Conservation (phyloP, 1,140 invertebrate genomes). For the Zaprionus gabonicus region DNA sequence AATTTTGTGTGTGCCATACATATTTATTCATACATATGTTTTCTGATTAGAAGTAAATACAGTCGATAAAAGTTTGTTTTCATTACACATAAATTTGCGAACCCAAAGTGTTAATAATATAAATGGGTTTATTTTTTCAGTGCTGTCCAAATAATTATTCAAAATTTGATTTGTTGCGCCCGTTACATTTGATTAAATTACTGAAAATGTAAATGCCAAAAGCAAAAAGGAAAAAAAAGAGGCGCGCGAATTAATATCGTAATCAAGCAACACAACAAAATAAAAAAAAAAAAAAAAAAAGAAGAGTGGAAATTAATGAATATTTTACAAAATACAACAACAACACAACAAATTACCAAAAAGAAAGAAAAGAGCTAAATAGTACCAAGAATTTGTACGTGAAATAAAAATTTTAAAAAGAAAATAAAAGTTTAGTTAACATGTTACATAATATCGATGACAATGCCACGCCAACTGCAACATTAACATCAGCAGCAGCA, state of each 20-base stretch:
- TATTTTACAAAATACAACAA: slow-evolving; percentile 15
- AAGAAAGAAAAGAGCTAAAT: neutral
- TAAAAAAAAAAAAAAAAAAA: slow-evolving; percentile 2
- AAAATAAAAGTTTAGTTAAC: slow-evolving; percentile 58
- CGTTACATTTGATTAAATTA: slow-evolving; percentile 28
- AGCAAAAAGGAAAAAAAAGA: slow-evolving; percentile 7
- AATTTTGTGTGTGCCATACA: slow-evolving; percentile 56
- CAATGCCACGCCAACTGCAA: slow-evolving; percentile 52
- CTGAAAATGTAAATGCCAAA: slow-evolving; percentile 46
- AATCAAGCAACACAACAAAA: slow-evolving; percentile 7
- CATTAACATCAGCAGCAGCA: slow-evolving; percentile 24
- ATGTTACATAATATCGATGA: slow-evolving; percentile 69
- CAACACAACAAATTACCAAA: slow-evolving; percentile 6
- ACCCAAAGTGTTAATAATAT: neutral
- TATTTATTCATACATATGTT: slow-evolving; percentile 12
- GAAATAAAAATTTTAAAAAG: slow-evolving; percentile 32
- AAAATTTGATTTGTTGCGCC: slow-evolving; percentile 31
- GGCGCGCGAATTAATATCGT: slow-evolving; percentile 26
- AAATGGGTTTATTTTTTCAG: slow-evolving; percentile 7
- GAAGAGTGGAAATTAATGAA: slow-evolving; percentile 29
- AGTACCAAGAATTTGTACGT: slow-evolving; percentile 14
- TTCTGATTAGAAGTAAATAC: slow-evolving; percentile 37
- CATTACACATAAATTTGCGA: neutral
- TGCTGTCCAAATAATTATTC: slow-evolving; percentile 33
- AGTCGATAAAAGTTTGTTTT: slow-evolving; percentile 9